phyloP scores from a whole-genome alignment of 1,140 invertebrate species.

The Trichomalopsis sarcophagae region DNA sequence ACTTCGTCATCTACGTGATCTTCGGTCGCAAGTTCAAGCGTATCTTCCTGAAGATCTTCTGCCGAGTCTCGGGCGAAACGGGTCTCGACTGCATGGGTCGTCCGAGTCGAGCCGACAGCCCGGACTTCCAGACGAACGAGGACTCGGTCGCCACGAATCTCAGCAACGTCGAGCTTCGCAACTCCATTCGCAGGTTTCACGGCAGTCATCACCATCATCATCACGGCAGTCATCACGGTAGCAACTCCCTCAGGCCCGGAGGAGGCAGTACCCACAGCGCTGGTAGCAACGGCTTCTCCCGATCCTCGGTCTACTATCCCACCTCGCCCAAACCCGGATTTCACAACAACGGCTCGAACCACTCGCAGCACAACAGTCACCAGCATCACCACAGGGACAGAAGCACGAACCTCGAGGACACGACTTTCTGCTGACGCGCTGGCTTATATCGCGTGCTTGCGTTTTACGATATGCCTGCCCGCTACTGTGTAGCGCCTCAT shows the following conservation, averaged over 20 bases:
- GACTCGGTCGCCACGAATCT: slow-evolving; percentile 87
- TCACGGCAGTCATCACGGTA: slow-evolving; percentile 64
- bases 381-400: slow-evolving; percentile 35
- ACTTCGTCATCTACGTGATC: slow-evolving; percentile 97
- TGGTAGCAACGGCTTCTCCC: slow-evolving; percentile 53
- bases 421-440: slow-evolving; percentile 56
- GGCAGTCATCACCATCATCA: slow-evolving; percentile 69
- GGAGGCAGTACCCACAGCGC: background rate
- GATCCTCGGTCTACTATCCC: slow-evolving; percentile 83
- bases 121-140: slow-evolving; percentile 84
- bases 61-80: slow-evolving; percentile 77
- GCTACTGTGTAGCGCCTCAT: background rate
- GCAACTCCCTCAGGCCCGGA: background rate
- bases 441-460: background rate
- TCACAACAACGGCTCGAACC: slow-evolving; percentile 51
- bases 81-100: slow-evolving; percentile 57
- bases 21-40: slow-evolving; percentile 97
- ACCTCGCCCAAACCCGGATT: slow-evolving; percentile 62
- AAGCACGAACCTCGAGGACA: slow-evolving; percentile 51
- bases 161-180: slow-evolving; percentile 76
- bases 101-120: slow-evolving; percentile 80
- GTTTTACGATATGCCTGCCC: background rate
- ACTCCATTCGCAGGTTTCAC: slow-evolving; percentile 76
- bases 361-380: slow-evolving; percentile 8
- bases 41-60: slow-evolving; percentile 91